Base-by-base conservation (phyloP, 2,797 vertebrate genomes). In the Spinibarbus caldwelli region DNA sequence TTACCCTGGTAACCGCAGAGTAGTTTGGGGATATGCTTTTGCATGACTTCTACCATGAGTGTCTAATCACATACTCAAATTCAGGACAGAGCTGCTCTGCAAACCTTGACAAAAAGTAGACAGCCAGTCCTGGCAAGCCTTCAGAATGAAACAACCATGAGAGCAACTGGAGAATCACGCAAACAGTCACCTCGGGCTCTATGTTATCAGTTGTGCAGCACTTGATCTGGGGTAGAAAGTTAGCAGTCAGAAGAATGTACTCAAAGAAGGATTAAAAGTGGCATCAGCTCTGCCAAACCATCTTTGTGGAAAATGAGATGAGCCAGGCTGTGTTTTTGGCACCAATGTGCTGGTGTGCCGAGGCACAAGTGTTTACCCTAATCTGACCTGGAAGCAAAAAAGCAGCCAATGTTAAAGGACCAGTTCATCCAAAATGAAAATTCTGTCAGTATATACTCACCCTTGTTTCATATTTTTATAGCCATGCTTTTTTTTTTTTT, bases 201-300 rank as follows among this genome's bases (percentile, higher is more conserved):
- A 43, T 2, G 41, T 85, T 85, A 85, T 85, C 84, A 85, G 84
- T 80, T 73, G 67, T 80, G 76, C 21, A 62, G 83, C 84, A 80
- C 77, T 80, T 85, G 68, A 85, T 72, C 84, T 64, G 54, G 52
- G 68, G 31, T 80, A 57, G 84, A 43, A 85, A 85, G 84, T 85
- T 80, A 73, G 71, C 57, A 80, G 77, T 73, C 77, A 49, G 84
- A 84, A 78, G 64, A 80, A 72, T 80, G 54, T 64, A 52, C 76
- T 73, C 68, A 73, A 80, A 85, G 76, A n/a, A 64, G 67, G 84
- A 78, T 78, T 78, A 78, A 77, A 84, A 85, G 78, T 73, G 84
- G 21, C 43, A 34, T 72, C 29, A n/a, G 41, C 43, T 11, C 17
- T 85, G 84, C 77, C 77, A 85, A 80, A 73, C 31, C 68, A 47